These are phyloP conservation scores for Plutomurus gul DNA, from an alignment of 1,140 invertebrate species.

Conservation along the genomic window DNA sequence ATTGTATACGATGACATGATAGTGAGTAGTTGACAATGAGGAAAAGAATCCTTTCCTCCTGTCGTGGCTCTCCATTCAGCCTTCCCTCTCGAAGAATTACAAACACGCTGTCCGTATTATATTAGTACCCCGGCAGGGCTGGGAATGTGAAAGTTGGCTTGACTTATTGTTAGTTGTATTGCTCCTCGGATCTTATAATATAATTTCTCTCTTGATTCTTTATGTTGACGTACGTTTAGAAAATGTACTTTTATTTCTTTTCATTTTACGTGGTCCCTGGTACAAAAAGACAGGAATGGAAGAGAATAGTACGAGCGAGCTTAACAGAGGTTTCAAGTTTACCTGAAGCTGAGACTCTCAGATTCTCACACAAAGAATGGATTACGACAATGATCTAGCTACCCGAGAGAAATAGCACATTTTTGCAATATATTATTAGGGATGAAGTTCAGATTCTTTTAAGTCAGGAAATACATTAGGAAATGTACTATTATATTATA, in stretches of 20 bases:
- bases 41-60: no score
- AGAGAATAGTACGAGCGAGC: background rate
- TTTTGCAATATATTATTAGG: conserved; percentile 18
- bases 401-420: background rate
- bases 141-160: background rate
- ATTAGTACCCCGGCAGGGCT: no score
- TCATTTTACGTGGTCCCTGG: background rate
- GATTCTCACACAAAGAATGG: conserved; percentile 23
- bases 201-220: background rate
- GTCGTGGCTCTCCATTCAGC: background rate
- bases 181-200: background rate
- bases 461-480: background rate
- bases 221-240: background rate
- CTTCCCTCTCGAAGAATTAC: no score
- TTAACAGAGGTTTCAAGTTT: background rate
- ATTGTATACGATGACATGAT: background rate
- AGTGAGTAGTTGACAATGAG: background rate
- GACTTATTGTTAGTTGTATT: background rate
- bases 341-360: background rate
- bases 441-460: conserved; percentile 28
- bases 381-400: conserved; percentile 17
- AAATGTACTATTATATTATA: background rate
- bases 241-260: background rate
- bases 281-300: background rate
- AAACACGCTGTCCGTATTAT: no score